Percentiles rank a stretch among this genome's conserved stretches.
phyloP scores from a whole-genome alignment of 2,888 invertebrate genomes.

The Sarcophaga variegata region DNA sequence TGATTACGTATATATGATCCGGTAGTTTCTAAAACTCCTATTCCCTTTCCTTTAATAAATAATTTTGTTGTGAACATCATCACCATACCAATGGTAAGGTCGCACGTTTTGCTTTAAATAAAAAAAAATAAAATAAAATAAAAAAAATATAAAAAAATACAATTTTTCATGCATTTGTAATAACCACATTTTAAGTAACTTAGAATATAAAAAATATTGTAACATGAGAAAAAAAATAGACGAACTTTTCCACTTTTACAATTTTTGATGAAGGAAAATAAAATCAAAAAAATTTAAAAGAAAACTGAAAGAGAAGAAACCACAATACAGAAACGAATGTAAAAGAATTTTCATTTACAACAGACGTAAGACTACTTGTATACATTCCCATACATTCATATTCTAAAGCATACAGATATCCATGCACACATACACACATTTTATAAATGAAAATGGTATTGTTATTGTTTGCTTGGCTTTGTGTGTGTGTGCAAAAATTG shows the following conservation, averaged over 20 bases:
- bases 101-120: background rate
- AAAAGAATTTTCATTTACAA: conserved; percentile 34
- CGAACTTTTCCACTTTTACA: conserved; percentile 53
- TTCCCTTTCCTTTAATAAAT: background rate
- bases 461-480: background rate
- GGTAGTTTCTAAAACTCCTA: background rate
- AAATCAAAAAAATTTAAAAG: background rate
- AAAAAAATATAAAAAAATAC: background rate
- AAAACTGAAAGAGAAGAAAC: conserved; percentile 34
- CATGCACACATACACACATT: background rate
- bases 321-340: conserved; percentile 37
- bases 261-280: conserved; percentile 39
- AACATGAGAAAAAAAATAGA: conserved; percentile 31
- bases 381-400: background rate
- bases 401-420: too few relatives aligned
- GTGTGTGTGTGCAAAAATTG: conserved; percentile 6
- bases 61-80: background rate
- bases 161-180: conserved; percentile 57
- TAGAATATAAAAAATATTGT: conserved; percentile 8
- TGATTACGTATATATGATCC: too few relatives aligned
- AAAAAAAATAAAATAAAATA: background rate
- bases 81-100: background rate
- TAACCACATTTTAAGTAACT: conserved; percentile 60
- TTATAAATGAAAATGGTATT: conserved; percentile 2
- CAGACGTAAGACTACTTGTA: background rate